A percentile compares a stretch with the other conserved stretches of the same genome.
phyloP scores from a whole-genome alignment of 1,140 invertebrate genomes.

The Aphis craccivora region DNA sequence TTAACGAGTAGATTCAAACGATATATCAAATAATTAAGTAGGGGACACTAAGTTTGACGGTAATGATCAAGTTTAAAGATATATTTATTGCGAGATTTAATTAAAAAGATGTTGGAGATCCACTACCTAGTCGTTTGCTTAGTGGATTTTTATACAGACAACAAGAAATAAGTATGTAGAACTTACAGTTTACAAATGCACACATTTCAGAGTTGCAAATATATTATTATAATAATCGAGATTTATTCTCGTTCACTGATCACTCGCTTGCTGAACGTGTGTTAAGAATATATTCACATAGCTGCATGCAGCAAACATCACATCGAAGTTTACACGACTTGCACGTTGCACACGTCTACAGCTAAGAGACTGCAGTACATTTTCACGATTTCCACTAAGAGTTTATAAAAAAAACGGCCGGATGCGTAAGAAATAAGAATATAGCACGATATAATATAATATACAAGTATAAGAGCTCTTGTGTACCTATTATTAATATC shows the following conservation, averaged over 20 bases:
- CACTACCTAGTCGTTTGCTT: neutral
- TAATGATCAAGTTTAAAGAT: neutral
- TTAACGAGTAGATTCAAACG: neutral
- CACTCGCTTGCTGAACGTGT: neutral
- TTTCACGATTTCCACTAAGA: neutral
- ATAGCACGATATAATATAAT: neutral
- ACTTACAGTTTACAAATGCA: neutral
- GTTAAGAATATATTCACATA: neutral
- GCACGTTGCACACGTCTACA: neutral
- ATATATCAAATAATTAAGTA: neutral
- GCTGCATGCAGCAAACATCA: neutral
- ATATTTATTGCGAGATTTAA: neutral
- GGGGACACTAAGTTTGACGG: neutral
- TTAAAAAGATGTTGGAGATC: neutral
- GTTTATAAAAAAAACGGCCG: neutral
- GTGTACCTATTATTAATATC: neutral
- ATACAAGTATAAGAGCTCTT: neutral
- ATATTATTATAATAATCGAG: neutral
- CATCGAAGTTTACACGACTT: neutral
- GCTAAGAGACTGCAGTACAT: neutral
- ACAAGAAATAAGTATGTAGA: neutral
- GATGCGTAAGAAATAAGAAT: neutral
- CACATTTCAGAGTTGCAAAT: neutral
- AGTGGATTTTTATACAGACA: neutral
- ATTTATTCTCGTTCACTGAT: neutral